phyloP scores from a whole-genome alignment of 30 jellyfish, hydroid and myxozoan genomes.

The Cassiopea xamachana region DNA sequence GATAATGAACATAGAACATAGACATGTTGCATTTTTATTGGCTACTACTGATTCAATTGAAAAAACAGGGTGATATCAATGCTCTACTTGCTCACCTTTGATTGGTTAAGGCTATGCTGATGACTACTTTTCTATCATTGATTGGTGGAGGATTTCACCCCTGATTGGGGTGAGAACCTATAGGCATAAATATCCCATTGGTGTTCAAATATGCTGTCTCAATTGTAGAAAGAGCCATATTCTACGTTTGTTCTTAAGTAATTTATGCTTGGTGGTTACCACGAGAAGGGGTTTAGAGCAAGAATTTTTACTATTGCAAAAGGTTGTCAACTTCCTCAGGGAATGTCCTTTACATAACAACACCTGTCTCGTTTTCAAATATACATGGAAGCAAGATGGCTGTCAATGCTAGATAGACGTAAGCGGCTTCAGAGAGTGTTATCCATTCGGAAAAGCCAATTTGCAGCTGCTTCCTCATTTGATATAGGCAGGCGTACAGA shows the following conservation, averaged over 20 bases:
- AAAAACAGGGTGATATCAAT: background rate
- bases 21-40: slow-evolving; percentile 63
- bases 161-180: too few relatives aligned
- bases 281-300: too few relatives aligned
- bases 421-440: background rate
- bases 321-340: background rate
- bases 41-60: slow-evolving; percentile 4
- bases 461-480: too few relatives aligned
- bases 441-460: background rate
- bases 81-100: slow-evolving; percentile 41
- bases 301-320: too few relatives aligned
- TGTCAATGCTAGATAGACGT: background rate
- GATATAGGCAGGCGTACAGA: too few relatives aligned
- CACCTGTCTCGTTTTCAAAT: slow-evolving; percentile 24
- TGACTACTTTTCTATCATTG: slow-evolving; percentile 4
- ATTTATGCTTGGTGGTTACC: too few relatives aligned
- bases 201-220: too few relatives aligned
- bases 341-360: background rate
- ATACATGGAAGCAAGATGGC: slow-evolving; percentile 1
- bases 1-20: background rate
- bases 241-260: too few relatives aligned
- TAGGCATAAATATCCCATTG: too few relatives aligned
- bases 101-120: slow-evolving; percentile 18
- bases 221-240: too few relatives aligned
- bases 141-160: background rate